These are phyloP conservation scores for Eulemur rufifrons DNA, from an alignment of 2,113 vertebrate species.

Conservation along the genomic window DNA sequence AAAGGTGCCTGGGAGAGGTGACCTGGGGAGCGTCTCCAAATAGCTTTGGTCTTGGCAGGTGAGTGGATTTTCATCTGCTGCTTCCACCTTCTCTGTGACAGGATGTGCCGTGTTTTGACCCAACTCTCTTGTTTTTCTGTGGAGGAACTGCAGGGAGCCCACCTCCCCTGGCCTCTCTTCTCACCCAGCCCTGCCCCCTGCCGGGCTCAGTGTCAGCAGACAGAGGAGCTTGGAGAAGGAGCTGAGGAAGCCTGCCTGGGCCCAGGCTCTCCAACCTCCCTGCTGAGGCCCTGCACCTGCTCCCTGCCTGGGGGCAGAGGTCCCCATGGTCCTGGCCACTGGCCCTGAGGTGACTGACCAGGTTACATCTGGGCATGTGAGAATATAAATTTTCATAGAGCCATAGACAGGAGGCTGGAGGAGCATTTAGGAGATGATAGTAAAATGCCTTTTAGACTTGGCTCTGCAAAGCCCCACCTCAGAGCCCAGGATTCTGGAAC, in stretches of 20 bases:
- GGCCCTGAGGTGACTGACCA: neutral
- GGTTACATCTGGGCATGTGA: neutral
- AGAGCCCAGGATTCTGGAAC: neutral
- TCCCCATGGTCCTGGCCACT: neutral
- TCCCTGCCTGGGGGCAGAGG: no score
- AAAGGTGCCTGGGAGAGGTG: neutral
- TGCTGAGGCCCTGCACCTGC: neutral
- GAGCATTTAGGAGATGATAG: neutral
- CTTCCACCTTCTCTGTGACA: neutral
- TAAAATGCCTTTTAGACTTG: neutral
- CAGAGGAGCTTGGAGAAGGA: neutral
- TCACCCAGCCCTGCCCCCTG: neutral
- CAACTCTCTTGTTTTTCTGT: neutral
- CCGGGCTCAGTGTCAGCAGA: neutral
- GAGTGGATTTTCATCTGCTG: neutral
- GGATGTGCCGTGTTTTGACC: no score
- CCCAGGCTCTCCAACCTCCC: neutral
- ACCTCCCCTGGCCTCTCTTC: neutral
- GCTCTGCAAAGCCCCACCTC: neutral
- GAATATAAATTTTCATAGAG: neutral
- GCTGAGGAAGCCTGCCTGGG: neutral
- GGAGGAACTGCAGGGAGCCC: neutral
- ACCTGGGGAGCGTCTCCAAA: no score
- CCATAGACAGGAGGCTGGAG: neutral
- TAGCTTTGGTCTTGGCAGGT: neutral